These are phyloP conservation scores for Drosophila ananassae DNA, from an alignment of 1,140 invertebrate genomes.

Conservation along the genomic window DNA sequence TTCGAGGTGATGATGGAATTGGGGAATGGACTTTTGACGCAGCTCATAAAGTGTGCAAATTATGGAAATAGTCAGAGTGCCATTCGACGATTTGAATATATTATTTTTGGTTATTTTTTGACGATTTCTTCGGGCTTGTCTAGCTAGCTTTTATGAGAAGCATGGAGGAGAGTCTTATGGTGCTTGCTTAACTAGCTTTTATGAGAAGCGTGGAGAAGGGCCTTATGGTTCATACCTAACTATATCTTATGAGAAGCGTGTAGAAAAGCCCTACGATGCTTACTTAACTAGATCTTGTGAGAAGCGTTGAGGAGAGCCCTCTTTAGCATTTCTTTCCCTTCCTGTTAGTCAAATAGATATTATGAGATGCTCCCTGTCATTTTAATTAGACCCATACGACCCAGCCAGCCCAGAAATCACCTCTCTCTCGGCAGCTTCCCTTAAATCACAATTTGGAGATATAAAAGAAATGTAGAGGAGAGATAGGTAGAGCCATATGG, in stretches of 20 bases:
- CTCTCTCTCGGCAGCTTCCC: constrained; percentile 3
- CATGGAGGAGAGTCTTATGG: no score
- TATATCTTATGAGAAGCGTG: constrained; percentile 4
- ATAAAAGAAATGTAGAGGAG: constrained; percentile 2
- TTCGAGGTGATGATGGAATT: constrained; percentile 38
- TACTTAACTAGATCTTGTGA: neutral
- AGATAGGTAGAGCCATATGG: constrained; percentile 65
- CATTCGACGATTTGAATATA: neutral
- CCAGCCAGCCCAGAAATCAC: constrained; percentile 14
- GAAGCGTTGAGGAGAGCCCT: constrained; percentile 14
- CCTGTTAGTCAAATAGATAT: neutral
- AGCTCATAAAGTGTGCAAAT: constrained; percentile 33
- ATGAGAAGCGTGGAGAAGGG: no score
- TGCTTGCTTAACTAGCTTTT: no score
- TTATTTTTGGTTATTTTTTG: no score
- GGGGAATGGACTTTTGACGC: constrained; percentile 36
- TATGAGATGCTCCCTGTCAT: constrained; percentile 1
- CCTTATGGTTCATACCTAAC: neutral
- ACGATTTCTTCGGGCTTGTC: no score
- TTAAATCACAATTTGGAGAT: constrained; percentile 11
- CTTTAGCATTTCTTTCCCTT: neutral
- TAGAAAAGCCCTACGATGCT: constrained; percentile 2
- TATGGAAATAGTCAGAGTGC: constrained; percentile 15
- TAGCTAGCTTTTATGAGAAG: no score
- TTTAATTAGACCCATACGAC: neutral